A percentile compares a stretch with the other conserved stretches of the same genome.
Evolutionary conservation across 2,113 vertebrate genomes (phyloP).

Genomic region (Zootoca vivipara): DNA sequence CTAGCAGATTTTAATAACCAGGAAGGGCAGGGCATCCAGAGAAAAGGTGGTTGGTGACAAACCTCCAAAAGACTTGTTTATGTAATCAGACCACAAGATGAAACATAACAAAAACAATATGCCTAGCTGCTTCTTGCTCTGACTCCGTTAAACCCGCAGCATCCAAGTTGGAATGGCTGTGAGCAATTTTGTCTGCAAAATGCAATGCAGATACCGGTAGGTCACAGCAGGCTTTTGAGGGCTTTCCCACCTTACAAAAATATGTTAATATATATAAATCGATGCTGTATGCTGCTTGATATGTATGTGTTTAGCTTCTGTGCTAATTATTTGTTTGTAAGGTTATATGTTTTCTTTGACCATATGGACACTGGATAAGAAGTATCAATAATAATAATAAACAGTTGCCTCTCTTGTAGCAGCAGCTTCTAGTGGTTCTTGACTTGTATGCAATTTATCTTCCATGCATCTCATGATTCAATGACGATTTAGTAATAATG

Average conservation of each 20-base stretch:
- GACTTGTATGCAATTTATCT: slow-evolving; percentile 54
- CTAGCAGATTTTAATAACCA: background rate
- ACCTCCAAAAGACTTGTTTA: background rate
- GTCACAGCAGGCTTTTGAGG: background rate
- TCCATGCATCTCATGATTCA: slow-evolving; percentile 43
- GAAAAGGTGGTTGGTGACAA: background rate
- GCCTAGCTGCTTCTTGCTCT: background rate
- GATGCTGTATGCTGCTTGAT: fast-evolving
- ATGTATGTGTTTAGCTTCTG: background rate
- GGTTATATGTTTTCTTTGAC: slow-evolving; percentile 19
- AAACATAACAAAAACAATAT: background rate
- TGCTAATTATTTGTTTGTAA: slow-evolving; percentile 13
- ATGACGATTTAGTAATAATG: slow-evolving; percentile 50
- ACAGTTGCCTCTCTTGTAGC: slow-evolving; percentile 24
- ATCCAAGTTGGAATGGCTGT: background rate
- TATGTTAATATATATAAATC: background rate
- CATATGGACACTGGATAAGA: slow-evolving; percentile 38
- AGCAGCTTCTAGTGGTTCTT: slow-evolving; percentile 40
- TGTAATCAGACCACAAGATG: background rate
- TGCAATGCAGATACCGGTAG: background rate
- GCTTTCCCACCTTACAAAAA: background rate
- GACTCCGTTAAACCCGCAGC: background rate
- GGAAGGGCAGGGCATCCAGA: background rate
- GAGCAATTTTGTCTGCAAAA: background rate
- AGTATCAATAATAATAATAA: slow-evolving; percentile 36